A percentile compares a stretch with the other conserved stretches of the same genome.
Conservation (phyloP, 2,797 vertebrate genomes). For the Tenualosa thibaudeaui region DNA sequence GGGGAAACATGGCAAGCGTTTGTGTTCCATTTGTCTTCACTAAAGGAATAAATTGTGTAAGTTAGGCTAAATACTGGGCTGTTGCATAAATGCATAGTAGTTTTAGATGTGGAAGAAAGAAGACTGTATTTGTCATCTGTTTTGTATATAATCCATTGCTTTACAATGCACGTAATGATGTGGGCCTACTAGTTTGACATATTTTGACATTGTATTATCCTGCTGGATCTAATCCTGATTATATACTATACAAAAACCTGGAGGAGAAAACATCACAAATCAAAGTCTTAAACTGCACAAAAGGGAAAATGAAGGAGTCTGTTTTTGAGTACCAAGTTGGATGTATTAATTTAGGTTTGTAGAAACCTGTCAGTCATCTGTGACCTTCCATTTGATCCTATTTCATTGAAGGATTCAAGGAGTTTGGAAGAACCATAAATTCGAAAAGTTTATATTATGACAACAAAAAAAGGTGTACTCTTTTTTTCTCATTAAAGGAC, state of each 20-base stretch:
- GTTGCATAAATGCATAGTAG: background rate
- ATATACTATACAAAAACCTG: background rate
- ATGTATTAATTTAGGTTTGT: background rate
- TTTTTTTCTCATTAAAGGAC: background rate
- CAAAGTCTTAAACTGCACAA: background rate
- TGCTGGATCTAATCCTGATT: background rate
- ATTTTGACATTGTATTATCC: background rate
- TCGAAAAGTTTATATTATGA: too few species aligned
- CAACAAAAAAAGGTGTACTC: background rate
- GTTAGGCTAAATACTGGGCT: background rate
- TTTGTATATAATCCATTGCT: slow-evolving; percentile 3
- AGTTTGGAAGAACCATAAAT: background rate
- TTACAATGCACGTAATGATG: background rate
- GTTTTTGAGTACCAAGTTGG: background rate
- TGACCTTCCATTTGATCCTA: background rate
- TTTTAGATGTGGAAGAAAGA: background rate
- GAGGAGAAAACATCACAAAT: background rate
- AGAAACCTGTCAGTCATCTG: background rate
- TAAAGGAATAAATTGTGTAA: background rate
- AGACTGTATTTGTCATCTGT: background rate
- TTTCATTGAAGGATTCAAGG: background rate
- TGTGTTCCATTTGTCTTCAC: background rate
- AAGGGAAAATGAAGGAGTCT: background rate
- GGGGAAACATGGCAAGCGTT: background rate
- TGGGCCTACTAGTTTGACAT: background rate